Evolutionary conservation across 2,113 vertebrate genomes (phyloP).

Genomic region (Centropus bengalensis): DNA sequence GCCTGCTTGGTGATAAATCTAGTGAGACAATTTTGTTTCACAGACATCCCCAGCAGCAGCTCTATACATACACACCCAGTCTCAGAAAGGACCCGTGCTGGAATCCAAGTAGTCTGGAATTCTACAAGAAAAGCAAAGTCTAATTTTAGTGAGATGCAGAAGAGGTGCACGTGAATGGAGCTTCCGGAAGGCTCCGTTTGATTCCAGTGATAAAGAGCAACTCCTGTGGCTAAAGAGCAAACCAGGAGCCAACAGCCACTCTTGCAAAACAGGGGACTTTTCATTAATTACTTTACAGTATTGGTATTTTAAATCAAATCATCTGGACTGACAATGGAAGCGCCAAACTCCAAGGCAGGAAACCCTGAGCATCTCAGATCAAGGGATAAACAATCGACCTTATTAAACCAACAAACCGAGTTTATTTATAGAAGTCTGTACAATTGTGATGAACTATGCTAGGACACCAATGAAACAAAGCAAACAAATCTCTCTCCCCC

Average conservation of each 20-base stretch:
- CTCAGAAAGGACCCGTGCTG: background rate
- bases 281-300: background rate
- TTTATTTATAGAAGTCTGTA: slow-evolving; percentile 84
- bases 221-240: background rate
- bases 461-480: slow-evolving; percentile 76
- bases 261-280: background rate
- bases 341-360: background rate
- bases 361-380: slow-evolving; percentile 7
- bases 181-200: background rate
- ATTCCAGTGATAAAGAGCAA: background rate
- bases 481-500: slow-evolving; percentile 70
- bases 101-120: background rate
- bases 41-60: background rate
- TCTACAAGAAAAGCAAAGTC: background rate
- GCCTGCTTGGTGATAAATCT: background rate
- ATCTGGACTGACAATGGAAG: background rate
- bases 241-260: background rate
- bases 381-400: slow-evolving; percentile 69
- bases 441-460: slow-evolving; percentile 77
- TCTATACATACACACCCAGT: accelerated
- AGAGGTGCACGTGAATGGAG: background rate
- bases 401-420: slow-evolving; percentile 79
- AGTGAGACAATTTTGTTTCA: background rate
- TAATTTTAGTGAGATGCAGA: background rate
- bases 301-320: background rate